Base-by-base conservation (phyloP, 1,140 invertebrate genomes). In the Pollicipes pollicipes region DNA sequence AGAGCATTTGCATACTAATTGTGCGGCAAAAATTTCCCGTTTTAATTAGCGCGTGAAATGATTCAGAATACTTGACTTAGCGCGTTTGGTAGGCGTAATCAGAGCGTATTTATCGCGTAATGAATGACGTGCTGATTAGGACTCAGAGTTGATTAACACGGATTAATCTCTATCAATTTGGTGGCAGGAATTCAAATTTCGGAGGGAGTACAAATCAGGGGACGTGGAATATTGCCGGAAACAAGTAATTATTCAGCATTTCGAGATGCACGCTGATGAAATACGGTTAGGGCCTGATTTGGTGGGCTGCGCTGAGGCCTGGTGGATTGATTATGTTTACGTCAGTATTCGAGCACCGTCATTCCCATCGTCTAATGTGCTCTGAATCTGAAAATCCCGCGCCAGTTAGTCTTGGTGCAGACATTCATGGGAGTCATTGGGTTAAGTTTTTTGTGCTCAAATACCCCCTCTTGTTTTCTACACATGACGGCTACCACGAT, bases 161-260 rank as follows among this genome's bases (percentile, higher is more conserved):
- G 45, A 58, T 58, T 58, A 58, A 58, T 58, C 45, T 58, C 45
- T 58, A 58, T 58, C 45, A 58, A 58, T 58, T 58, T 58, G 45
- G 45, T 13, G 45, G 6, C 21, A 3, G 45, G 45, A 58, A 58
- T 58, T 58, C 45, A 58, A 58, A 58, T 58, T 58, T 58, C 6
- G 45, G 24, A 58, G 45, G 45, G 45, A 21, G 24, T 58, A 21
- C 45, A 58, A 58, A 58, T 58, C 21, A 2, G 8, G 10, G 2
- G 45, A 58, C 45, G 13, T 58, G 45, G 45, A 58, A 58, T 58
- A 58, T 21, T 24, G 45, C 45, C 45, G 24, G 21, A 58, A 21
- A 21, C 45, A 24, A 58, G 45, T 21, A 58, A 58, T 35, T 58
- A 58, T 21, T 17, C 21, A 58, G 3, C 21, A 58, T 58, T 58